Evolutionary conservation across 30 jellyfish, hydroid and myxozoan genomes (phyloP), one percentile per base, ranked within the genome.

Genomic region (Hydractinia echinata): DNA sequence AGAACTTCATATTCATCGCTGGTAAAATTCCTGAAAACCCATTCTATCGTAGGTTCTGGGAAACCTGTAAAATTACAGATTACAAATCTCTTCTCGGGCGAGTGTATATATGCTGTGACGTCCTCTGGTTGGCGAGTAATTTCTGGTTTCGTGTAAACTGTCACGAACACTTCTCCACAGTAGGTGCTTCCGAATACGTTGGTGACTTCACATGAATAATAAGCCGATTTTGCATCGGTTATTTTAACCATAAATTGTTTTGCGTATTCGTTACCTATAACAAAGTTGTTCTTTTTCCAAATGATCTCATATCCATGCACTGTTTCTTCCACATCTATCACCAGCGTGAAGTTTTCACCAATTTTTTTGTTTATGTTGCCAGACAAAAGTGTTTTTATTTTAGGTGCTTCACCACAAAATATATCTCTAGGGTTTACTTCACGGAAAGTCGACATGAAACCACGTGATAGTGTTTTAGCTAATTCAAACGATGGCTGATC

Each of bases 51-150:
- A 30, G 95, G 87, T 13, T 44, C 19, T 5, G 95, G 95, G 5
- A 5, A 10, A n/a, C 87, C 89, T 39, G 95, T 80, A 4, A 86
- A 83, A 55, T 86, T 86, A 74, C 95, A 86, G 19, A 54, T 52
- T 61, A 86, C 60, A 4, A 16, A 10, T 20, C 77, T 72, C 7
- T 89, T 30, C 18, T 83, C 20, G 7, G 87, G 87, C 11, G 83
- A 51, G 39, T 81, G 76, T 67, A 81, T 1, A 11, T 74, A 53
- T 61, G 71, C 66, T 8, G 60, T 81, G 7, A 39, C 53, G 53
- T 54, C 90, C 61, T 51, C 67, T 14, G 95, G 95, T 55, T 86
- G 89, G 48, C 4, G 30, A n/a, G 79, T 61, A 53, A 86, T 79
- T 11, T 20, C 49, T 20, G 95, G 95, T 66, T 15, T 55, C 51